phyloP scores from a whole-genome alignment of 2,113 vertebrate species.

The Nesogale talazaci region DNA sequence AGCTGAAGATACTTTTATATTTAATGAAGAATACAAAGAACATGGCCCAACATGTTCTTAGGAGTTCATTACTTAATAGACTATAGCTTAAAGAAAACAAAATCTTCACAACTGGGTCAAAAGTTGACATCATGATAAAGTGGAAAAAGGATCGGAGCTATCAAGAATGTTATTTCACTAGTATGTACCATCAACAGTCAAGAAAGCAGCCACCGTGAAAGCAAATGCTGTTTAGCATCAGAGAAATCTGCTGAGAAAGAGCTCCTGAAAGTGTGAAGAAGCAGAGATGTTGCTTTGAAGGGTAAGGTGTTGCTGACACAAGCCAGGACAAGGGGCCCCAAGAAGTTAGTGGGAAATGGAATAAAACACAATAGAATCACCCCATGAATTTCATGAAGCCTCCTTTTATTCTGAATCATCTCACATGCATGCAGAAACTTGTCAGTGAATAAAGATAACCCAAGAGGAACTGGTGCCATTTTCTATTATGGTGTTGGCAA shows the following conservation, averaged over 20 bases:
- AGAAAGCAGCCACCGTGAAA: not conserved
- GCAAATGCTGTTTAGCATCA: not conserved
- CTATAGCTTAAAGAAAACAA: not conserved
- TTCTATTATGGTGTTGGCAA: not conserved
- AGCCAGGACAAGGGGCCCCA: not conserved
- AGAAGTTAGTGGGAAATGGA: no score
- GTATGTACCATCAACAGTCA: not conserved
- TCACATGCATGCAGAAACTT: no score
- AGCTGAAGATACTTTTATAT: not conserved
- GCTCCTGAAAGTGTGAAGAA: not conserved
- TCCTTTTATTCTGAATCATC: no score
- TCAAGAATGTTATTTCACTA: not conserved
- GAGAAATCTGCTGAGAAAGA: not conserved
- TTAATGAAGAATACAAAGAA: not conserved
- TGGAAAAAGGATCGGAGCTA: not conserved
- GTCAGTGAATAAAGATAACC: no score
- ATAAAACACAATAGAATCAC: no score
- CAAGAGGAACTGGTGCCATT: not conserved
- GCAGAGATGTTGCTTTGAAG: not conserved
- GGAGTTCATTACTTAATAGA: not conserved
- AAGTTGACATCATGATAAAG: not conserved
- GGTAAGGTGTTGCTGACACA: not conserved
- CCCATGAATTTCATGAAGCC: no score
- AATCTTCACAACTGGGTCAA: not conserved
- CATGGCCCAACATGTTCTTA: fast-evolving